These are phyloP conservation scores for Sinella curviseta DNA, from an alignment of 1,140 invertebrate genomes.

Conservation along the genomic window DNA sequence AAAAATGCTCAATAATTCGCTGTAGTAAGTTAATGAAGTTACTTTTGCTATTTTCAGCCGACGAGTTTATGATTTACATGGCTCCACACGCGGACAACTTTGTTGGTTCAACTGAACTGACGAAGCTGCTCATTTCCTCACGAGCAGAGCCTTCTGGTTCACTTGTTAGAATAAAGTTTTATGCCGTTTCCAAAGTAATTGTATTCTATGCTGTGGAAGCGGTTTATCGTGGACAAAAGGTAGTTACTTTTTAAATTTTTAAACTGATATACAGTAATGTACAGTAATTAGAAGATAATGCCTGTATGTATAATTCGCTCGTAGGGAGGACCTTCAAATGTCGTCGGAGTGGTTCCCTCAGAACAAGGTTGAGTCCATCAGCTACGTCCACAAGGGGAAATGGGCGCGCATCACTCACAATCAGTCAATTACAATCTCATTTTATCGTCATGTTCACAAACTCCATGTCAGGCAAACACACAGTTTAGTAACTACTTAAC, in stretches of 20 bases:
- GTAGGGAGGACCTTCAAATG: conserved; percentile 32
- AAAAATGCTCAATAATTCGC: not conserved
- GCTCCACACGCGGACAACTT: conserved; percentile 31
- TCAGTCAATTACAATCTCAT: too few relatives aligned
- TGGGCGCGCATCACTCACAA: too few relatives aligned
- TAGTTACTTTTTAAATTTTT: not conserved
- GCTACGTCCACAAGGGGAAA: not conserved
- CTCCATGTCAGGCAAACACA: too few relatives aligned
- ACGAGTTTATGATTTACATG: conserved; percentile 35
- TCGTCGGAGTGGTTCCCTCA: conserved; percentile 23
- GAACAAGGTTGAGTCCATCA: not conserved
- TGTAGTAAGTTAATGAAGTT: not conserved
- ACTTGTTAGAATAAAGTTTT: not conserved
- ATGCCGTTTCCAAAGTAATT: not conserved
- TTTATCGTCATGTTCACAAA: too few relatives aligned
- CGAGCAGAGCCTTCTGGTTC: conserved; percentile 23
- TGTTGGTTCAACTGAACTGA: conserved; percentile 19
- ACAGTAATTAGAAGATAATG: not conserved
- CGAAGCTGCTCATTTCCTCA: not conserved
- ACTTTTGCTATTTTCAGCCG: conserved; percentile 7
- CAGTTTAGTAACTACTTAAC: too few relatives aligned
- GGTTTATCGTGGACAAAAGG: conserved; percentile 7
- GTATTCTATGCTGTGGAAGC: conserved; percentile 35
- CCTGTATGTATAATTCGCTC: not conserved
- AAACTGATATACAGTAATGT: not conserved